Evolutionary conservation across 1,140 invertebrate species (phyloP).

Genomic region (Diorhabda sublineata): DNA sequence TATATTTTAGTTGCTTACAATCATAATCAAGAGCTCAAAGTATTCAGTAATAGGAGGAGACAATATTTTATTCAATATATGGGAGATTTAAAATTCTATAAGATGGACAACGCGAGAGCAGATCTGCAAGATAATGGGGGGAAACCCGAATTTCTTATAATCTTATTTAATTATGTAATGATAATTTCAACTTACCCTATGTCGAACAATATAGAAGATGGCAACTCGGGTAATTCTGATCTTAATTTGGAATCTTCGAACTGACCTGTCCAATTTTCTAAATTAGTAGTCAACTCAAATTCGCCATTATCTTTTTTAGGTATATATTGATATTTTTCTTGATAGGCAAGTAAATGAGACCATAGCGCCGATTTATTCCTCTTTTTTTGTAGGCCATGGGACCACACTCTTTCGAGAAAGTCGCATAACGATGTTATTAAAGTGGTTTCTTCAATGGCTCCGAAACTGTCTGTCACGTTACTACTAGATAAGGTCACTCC

Average conservation of each 20-base stretch:
- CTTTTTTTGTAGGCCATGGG: conserved; percentile 92
- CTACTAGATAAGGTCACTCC: conserved; percentile 66
- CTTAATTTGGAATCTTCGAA: conserved; percentile 34
- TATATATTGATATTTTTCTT: conserved; percentile 79
- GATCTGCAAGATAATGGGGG: no score
- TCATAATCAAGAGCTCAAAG: no score
- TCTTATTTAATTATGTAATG: no score
- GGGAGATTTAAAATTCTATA: no score
- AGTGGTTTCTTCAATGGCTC: conserved; percentile 92
- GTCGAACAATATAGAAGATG: conserved; percentile 83
- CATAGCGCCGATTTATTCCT: conserved; percentile 94
- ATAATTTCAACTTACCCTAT: conserved; percentile 61
- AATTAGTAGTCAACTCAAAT: conserved; percentile 67
- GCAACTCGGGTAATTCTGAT: conserved; percentile 62
- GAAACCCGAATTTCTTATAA: no score
- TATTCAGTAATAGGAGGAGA: no score
- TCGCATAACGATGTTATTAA: conserved; percentile 96
- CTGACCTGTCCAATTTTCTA: conserved; percentile 46
- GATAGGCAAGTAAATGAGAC: conserved; percentile 87
- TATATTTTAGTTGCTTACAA: no score
- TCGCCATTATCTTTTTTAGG: conserved; percentile 77
- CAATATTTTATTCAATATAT: no score
- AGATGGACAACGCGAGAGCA: no score
- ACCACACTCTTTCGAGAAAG: conserved; percentile 95
- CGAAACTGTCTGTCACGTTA: conserved; percentile 56